A percentile compares a stretch with the other conserved stretches of the same genome.
Conservation (phyloP, 2,113 vertebrate genomes). For the Proteles cristata region DNA sequence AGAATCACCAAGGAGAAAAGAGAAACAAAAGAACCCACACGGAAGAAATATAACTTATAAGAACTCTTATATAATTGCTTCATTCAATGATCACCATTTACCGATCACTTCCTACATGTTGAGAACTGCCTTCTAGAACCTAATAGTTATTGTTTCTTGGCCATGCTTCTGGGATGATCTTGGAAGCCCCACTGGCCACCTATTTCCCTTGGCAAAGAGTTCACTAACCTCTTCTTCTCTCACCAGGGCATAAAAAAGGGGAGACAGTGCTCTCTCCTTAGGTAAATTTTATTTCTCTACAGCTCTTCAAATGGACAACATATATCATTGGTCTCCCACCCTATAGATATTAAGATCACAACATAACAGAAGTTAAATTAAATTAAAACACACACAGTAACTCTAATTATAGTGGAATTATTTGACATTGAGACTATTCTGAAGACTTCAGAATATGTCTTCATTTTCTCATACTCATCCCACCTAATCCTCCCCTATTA, state of each 20-base stretch:
- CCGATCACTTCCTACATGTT: background rate
- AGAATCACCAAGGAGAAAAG: conserved; percentile 33
- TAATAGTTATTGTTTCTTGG: background rate
- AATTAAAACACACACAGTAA: background rate
- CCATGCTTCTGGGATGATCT: background rate
- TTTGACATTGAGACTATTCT: background rate
- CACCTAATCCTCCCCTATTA: background rate
- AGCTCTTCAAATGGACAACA: background rate
- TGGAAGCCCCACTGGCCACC: background rate
- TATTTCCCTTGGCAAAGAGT: background rate
- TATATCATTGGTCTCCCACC: background rate
- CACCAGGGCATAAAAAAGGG: background rate
- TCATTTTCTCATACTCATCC: background rate
- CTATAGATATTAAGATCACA: background rate
- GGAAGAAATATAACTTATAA: background rate
- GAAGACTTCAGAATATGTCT: background rate
- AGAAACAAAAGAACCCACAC: background rate
- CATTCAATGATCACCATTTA: background rate
- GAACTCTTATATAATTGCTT: background rate
- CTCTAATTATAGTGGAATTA: background rate
- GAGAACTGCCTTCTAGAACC: background rate
- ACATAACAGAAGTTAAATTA: background rate
- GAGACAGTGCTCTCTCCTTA: background rate
- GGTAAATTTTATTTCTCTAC: background rate
- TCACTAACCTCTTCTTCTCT: background rate